These are phyloP conservation scores for Strix occidentalis DNA, from an alignment of 2,797 vertebrate species.

Conservation along the genomic window DNA sequence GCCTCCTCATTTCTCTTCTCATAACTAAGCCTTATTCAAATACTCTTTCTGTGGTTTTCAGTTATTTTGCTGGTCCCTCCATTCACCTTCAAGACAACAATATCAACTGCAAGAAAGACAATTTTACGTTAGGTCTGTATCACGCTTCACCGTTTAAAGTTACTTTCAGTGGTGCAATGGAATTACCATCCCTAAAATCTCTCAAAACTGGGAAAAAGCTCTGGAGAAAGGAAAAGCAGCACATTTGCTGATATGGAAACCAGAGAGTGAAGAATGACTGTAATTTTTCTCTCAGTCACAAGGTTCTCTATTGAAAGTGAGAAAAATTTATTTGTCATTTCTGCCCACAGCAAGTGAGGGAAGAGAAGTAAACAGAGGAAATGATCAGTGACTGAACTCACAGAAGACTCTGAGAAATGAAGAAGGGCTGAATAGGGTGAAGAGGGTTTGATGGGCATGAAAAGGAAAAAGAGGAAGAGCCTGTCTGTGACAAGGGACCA, in stretches of 20 bases:
- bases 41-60: neutral
- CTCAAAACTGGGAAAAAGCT: neutral
- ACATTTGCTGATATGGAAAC: neutral
- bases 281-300: neutral
- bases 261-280: neutral
- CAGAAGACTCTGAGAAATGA: neutral
- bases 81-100: neutral
- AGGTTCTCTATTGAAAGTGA: neutral
- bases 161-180: neutral
- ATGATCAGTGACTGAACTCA: neutral
- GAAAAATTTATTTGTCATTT: neutral
- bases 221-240: neutral
- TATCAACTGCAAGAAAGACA: neutral
- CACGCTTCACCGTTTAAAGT: neutral
- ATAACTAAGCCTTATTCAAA: neutral
- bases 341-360: neutral
- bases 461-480: neutral
- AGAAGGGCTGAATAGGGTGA: neutral
- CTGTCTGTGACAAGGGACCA: neutral
- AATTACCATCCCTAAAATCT: neutral
- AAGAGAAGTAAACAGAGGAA: neutral
- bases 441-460: neutral
- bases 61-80: neutral
- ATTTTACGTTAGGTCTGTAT: neutral
- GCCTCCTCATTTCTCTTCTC: neutral